These are phyloP conservation scores for Caprella mutica DNA, from an alignment of 2,888 invertebrate genomes.

Conservation along the genomic window DNA sequence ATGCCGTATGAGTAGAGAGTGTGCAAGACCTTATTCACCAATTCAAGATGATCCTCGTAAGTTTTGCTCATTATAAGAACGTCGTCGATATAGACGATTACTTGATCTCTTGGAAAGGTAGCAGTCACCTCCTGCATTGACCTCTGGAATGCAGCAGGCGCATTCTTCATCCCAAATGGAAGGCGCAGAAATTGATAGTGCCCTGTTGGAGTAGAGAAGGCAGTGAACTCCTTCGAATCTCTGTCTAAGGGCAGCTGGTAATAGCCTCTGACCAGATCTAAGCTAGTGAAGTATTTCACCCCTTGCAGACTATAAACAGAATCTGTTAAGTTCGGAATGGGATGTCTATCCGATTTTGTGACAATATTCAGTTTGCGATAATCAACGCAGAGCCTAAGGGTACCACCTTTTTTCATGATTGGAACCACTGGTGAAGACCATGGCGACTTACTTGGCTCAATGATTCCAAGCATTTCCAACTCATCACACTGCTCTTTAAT, in stretches of 20 bases:
- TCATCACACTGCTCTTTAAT: no score
- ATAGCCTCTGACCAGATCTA: neutral
- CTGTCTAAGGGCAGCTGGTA: neutral
- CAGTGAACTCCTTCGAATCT: neutral
- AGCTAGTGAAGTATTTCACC: conserved; percentile 5
- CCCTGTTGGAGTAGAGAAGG: neutral
- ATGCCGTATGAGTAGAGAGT: neutral
- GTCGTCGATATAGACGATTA: neutral
- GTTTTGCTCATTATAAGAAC: neutral
- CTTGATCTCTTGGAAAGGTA: neutral
- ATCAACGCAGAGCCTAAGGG: neutral
- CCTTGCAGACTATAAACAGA: conserved; percentile 8
- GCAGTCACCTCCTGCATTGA: neutral
- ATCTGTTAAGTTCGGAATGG: neutral
- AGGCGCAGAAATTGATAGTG: neutral
- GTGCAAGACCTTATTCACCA: neutral
- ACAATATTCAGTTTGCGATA: conserved; percentile 1
- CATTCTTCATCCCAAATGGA: neutral
- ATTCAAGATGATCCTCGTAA: neutral
- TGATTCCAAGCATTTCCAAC: no score
- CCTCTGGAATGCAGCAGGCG: neutral
- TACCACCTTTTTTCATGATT: neutral
- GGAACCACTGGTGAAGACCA: neutral
- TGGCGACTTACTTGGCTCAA: no score
- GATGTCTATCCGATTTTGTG: neutral